phyloP scores from a whole-genome alignment of 2,888 invertebrate genomes.

The Carterocephalus palaemon region DNA sequence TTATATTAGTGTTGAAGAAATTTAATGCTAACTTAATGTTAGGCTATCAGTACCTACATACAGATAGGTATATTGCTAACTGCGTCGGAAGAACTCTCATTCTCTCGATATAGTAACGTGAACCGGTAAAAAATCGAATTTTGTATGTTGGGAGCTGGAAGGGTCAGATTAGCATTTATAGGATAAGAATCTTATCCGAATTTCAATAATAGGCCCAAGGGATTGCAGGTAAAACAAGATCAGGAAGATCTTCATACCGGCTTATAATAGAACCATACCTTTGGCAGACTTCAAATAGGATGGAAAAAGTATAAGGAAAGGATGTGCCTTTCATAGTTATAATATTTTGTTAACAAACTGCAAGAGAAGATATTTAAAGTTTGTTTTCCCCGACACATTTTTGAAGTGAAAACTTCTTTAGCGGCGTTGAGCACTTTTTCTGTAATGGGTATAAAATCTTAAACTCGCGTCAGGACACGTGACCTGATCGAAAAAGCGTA shows the following conservation, averaged over 20 bases:
- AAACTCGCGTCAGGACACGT: no score
- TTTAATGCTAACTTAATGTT: no score
- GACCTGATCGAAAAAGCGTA: no score
- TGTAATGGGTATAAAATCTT: no score
- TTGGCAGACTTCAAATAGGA: slow-evolving; percentile 11
- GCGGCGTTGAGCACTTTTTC: no score
- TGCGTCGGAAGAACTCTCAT: slow-evolving; percentile 10
- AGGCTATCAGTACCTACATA: no score
- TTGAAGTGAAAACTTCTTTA: no score
- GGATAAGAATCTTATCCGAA: slow-evolving; percentile 42
- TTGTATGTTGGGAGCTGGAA: slow-evolving; percentile 28
- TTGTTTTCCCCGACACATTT: no score
- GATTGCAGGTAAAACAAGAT: slow-evolving; percentile 24
- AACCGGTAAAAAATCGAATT: slow-evolving; percentile 26
- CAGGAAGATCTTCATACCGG: slow-evolving; percentile 15
- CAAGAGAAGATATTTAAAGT: no score
- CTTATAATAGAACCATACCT: slow-evolving; percentile 23
- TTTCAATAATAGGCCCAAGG: slow-evolving; percentile 39
- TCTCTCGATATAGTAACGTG: slow-evolving; percentile 15
- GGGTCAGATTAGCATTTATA: slow-evolving; percentile 30
- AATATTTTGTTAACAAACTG: no score
- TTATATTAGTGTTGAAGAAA: no score
- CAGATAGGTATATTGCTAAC: background rate
- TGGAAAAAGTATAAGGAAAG: slow-evolving; percentile 14
- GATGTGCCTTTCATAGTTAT: no score